A percentile compares a stretch with the other conserved stretches of the same genome.
Conservation (phyloP, 1,140 invertebrate genomes). For the Drosophila kikkawai region DNA sequence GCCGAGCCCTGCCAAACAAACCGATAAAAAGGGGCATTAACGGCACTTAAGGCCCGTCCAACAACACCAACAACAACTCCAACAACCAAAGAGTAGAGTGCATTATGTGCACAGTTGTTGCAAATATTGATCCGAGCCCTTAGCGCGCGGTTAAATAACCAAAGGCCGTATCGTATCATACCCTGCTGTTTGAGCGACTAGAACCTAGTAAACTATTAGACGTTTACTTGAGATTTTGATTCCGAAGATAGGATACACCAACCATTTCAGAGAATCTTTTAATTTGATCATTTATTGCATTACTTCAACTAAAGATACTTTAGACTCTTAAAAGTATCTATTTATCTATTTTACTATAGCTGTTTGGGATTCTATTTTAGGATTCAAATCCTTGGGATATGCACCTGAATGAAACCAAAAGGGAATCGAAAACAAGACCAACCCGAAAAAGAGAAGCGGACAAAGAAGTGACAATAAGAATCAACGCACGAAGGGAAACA, state of each 20-base stretch:
- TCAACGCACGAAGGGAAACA: conserved; percentile 4
- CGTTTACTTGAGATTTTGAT: not conserved
- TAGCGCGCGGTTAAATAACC: conserved; percentile 20
- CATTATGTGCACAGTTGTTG: conserved; percentile 42
- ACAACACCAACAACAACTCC: conserved; percentile 1
- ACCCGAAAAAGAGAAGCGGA: not conserved
- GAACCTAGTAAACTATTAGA: not conserved
- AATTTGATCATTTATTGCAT: not conserved
- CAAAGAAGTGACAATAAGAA: conserved; percentile 36
- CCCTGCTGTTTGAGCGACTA: not conserved
- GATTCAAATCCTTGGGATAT: conserved; percentile 2
- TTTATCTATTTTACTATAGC: not conserved
- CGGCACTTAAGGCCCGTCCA: conserved; percentile 24
- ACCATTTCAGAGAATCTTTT: too few relatives aligned
- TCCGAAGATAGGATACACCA: not conserved
- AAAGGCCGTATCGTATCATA: conserved; percentile 15
- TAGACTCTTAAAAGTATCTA: not conserved
- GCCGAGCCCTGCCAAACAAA: conserved; percentile 17
- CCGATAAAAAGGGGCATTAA: conserved; percentile 33
- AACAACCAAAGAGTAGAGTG: conserved; percentile 12
- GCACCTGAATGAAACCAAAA: conserved; percentile 24
- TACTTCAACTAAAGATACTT: not conserved
- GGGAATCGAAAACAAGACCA: not conserved
- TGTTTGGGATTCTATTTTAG: conserved; percentile 11
- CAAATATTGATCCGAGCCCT: conserved; percentile 33